Base-by-base conservation (phyloP, 2,888 invertebrate species). In the Leptura quadrifasciata region DNA sequence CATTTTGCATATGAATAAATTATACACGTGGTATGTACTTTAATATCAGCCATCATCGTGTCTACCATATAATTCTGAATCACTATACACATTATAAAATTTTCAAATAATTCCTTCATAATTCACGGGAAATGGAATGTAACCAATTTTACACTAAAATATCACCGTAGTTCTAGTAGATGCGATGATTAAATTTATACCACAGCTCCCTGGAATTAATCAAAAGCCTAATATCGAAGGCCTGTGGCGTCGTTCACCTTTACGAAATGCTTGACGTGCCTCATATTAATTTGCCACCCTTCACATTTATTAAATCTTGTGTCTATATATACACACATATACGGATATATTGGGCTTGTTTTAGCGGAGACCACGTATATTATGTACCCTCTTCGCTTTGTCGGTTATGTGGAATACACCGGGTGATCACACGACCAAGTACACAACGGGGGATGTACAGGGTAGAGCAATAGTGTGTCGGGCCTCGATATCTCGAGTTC, bases 131-230 rank as follows among this genome's bases (percentile, higher is more conserved):
- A 65, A 52, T 52, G 52, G 61, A 60, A 61, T 39, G 61, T 24
- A 47, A 57, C 71, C 71, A 61, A 60, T 63, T 39, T 61, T 39
- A 52, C 47, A 52, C 31, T 71, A 61, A 71, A 71, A 71, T 61
- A 60, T 71, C 52, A 27, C 52, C 61, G 71, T 71, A 71, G 61
- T 61, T 71, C 20, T 71, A 39, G 61, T 57, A 61, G 65, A 71
- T 52, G 39, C 71, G 71, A 74, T 75, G 72, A 77, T 77, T 77
- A 75, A 75, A 73, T 77, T 77, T 65, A 75, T 73, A 72, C 77
- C 69, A 54, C 68, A 67, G 69, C 69, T 65, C 61, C 57, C 69
- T 27, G 52, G 58, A 75, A 75, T 77, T 77, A 75, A 77, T 77
- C 72, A 75, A 75, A 77, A 65, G 64, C 72, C 70, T 69, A 68